Evolutionary conservation across 2,888 invertebrate genomes (phyloP).

Genomic region (Brassicogethes aeneus): DNA sequence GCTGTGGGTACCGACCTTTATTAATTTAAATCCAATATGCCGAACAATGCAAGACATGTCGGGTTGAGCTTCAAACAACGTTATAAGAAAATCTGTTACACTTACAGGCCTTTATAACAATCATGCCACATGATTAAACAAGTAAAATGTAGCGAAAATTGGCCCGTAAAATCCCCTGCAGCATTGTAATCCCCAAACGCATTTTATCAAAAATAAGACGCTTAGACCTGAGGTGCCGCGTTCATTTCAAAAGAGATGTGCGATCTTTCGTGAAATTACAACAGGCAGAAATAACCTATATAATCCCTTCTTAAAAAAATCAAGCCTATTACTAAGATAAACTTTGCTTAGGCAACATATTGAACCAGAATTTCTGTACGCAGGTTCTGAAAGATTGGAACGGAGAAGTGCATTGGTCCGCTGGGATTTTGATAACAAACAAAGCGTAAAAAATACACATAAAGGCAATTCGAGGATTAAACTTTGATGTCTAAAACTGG

Average conservation of each 20-base stretch:
- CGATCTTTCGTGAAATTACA: constrained; percentile 32
- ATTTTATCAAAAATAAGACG: not conserved
- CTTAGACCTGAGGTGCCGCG: not conserved
- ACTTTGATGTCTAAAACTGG: not conserved
- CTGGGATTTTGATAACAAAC: not conserved
- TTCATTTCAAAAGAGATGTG: constrained; percentile 9
- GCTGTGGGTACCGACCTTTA: too few species aligned
- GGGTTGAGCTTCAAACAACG: too few species aligned
- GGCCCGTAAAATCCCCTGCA: not conserved
- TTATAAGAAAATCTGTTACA: not conserved
- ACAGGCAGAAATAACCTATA: constrained; percentile 30
- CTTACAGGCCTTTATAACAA: not conserved
- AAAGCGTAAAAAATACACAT: not conserved
- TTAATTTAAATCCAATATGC: too few species aligned
- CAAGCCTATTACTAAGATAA: constrained; percentile 27
- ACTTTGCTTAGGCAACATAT: constrained; percentile 8
- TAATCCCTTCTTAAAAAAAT: constrained; percentile 28
- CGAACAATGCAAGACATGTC: too few species aligned
- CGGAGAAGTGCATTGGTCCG: not conserved
- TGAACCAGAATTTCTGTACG: not conserved
- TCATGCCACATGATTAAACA: not conserved
- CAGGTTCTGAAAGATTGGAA: not conserved
- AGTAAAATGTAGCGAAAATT: not conserved
- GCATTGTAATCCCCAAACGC: not conserved
- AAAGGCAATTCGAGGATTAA: not conserved